phyloP scores from a whole-genome alignment of 2,797 vertebrate species.

The Xiphorhynchus erythropygius region DNA sequence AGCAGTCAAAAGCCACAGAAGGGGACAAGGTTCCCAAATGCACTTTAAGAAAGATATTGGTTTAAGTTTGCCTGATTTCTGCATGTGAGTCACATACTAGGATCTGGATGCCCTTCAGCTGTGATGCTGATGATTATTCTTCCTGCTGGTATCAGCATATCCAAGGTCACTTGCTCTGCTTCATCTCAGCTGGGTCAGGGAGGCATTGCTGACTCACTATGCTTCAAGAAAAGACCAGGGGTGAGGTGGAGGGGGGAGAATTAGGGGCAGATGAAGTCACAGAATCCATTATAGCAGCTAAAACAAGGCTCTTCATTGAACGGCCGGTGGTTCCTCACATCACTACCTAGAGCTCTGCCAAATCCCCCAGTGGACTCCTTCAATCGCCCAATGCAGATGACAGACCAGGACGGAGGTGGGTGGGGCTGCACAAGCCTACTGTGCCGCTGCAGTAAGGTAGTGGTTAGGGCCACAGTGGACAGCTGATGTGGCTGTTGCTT shows the following conservation, averaged over 20 bases:
- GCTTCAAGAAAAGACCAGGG: background rate
- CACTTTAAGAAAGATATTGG: background rate
- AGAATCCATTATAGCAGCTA: background rate
- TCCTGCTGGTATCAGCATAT: constrained; percentile 46
- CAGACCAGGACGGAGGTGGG: background rate
- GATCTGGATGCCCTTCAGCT: constrained; percentile 37
- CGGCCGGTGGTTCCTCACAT: background rate
- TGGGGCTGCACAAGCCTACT: background rate
- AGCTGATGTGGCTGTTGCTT: background rate
- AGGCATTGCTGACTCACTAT: constrained; percentile 43
- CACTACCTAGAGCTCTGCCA: background rate
- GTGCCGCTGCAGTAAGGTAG: background rate
- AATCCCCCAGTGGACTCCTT: background rate
- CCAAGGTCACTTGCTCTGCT: constrained; percentile 25
- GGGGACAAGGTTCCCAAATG: background rate
- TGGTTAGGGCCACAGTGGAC: background rate
- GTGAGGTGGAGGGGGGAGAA: fast-evolving
- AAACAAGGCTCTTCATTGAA: background rate
- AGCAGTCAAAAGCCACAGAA: background rate
- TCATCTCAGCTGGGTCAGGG: constrained; percentile 32
- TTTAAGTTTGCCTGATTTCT: background rate
- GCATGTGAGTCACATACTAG: constrained; percentile 11
- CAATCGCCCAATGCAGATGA: background rate
- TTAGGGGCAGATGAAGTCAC: background rate
- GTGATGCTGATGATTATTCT: background rate